A percentile compares a stretch with the other conserved stretches of the same genome.
Evolutionary conservation across 2,888 invertebrate species (phyloP).

Genomic region (Nematopogon swammerdamellus): DNA sequence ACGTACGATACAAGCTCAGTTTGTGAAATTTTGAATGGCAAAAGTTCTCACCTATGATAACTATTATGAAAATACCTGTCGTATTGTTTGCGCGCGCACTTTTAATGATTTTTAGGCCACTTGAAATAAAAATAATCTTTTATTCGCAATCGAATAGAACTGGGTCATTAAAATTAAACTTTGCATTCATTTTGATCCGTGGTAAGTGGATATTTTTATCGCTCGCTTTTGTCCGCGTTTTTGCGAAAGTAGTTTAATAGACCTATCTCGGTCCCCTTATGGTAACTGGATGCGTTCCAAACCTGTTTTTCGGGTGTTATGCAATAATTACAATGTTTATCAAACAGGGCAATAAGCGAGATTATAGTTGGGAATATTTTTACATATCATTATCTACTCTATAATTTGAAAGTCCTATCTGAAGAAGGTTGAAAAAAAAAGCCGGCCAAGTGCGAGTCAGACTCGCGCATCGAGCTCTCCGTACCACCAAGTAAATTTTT

Average conservation of each 20-base stretch:
- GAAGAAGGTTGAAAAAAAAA: too few relatives aligned
- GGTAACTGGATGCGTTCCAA: not conserved
- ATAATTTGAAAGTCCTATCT: too few relatives aligned
- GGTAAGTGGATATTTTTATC: not conserved
- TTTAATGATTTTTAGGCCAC: not conserved
- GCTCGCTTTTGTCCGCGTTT: not conserved
- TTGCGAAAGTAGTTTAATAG: not conserved
- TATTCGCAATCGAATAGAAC: not conserved
- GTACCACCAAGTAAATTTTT: too few relatives aligned
- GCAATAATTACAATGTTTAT: constrained; percentile 53
- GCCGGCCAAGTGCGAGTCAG: too few relatives aligned
- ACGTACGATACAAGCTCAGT: too few relatives aligned
- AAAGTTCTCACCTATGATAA: too few relatives aligned
- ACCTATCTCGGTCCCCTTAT: not conserved
- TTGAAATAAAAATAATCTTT: not conserved
- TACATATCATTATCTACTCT: too few relatives aligned
- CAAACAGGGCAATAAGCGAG: constrained; percentile 46
- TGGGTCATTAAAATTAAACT: not conserved
- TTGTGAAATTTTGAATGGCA: too few relatives aligned
- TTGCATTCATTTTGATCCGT: not conserved
- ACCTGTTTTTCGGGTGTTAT: constrained; percentile 25
- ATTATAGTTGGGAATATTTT: not conserved
- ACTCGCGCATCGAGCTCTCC: too few relatives aligned
- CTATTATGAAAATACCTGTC: too few relatives aligned
- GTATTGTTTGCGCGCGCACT: too few relatives aligned